A percentile compares a stretch with the other conserved stretches of the same genome.
Conservation (phyloP, 2,888 invertebrate genomes). For the Stomorhina lunata region DNA sequence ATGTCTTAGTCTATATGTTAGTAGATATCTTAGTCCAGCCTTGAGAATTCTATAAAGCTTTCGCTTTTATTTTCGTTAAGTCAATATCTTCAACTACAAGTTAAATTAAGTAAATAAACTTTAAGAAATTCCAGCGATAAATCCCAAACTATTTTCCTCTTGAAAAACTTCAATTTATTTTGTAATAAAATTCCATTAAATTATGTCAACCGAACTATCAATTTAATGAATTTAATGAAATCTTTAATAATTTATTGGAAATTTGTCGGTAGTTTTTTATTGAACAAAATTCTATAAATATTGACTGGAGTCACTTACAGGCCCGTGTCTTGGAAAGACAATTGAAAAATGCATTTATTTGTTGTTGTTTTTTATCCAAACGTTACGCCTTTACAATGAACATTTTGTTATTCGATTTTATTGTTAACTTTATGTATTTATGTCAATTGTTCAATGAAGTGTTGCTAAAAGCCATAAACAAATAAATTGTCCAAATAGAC, state of each 20-base stretch:
- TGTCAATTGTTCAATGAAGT: slow-evolving; percentile 64
- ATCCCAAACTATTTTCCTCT: too few species aligned
- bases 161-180: slow-evolving; percentile 8
- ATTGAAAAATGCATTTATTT: slow-evolving; percentile 24
- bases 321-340: background rate
- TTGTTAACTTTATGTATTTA: slow-evolving; percentile 27
- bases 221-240: background rate
- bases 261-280: background rate
- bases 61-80: too few species aligned
- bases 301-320: too few species aligned
- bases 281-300: background rate
- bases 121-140: too few species aligned
- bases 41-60: too few species aligned
- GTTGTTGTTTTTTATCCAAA: background rate
- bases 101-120: too few species aligned
- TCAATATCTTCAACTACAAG: too few species aligned
- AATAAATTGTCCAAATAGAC: slow-evolving; percentile 64
- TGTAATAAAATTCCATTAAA: background rate
- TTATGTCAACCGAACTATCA: background rate
- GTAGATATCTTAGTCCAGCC: too few species aligned
- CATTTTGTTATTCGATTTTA: slow-evolving; percentile 4
- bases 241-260: slow-evolving; percentile 19
- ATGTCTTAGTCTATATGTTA: too few species aligned
- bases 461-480: slow-evolving; percentile 64
- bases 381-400: slow-evolving; percentile 41